These are phyloP conservation scores for Mylabris sibirica DNA, from an alignment of 2,888 invertebrate species.

Conservation along the genomic window DNA sequence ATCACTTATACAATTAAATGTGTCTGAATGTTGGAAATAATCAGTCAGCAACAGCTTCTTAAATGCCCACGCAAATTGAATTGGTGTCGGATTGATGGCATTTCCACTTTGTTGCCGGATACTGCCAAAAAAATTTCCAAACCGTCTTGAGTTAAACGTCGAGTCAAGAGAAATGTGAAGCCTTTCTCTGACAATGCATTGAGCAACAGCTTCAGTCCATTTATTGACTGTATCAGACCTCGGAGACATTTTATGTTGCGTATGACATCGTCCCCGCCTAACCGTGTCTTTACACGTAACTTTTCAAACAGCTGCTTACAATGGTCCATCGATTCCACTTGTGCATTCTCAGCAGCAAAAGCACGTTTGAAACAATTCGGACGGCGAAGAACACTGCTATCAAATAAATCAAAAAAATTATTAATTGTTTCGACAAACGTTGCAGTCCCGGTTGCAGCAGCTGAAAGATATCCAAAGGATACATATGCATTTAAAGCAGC, in stretches of 20 bases:
- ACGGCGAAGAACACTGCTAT: conserved; percentile 18
- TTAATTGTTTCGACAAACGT: conserved; percentile 28
- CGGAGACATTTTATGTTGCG: no score
- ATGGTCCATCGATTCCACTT: conserved; percentile 24
- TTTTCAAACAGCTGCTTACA: conserved; percentile 25
- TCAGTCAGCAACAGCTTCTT: conserved; percentile 31
- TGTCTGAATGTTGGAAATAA: conserved; percentile 19
- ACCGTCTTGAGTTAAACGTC: conserved; percentile 37
- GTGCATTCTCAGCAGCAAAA: conserved; percentile 26
- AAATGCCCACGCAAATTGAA: conserved; percentile 32
- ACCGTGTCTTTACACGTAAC: no score
- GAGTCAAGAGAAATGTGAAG: conserved; percentile 28
- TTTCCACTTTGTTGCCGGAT: conserved; percentile 33
- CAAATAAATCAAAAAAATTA: conserved; percentile 33
- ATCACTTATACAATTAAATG: conserved; percentile 11
- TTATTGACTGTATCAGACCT: no score
- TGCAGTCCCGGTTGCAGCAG: conserved; percentile 26
- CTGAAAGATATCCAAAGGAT: conserved; percentile 23
- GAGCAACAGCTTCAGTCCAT: conserved; percentile 28
- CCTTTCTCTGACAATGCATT: conserved; percentile 23
- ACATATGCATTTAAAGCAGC: conserved; percentile 30
- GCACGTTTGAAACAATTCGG: conserved; percentile 25
- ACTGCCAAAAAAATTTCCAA: conserved; percentile 40
- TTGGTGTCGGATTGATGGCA: conserved; percentile 26
- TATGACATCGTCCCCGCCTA: no score